Evolutionary conservation across 1,140 invertebrate genomes (phyloP).

Genomic region (Bombus polaris): DNA sequence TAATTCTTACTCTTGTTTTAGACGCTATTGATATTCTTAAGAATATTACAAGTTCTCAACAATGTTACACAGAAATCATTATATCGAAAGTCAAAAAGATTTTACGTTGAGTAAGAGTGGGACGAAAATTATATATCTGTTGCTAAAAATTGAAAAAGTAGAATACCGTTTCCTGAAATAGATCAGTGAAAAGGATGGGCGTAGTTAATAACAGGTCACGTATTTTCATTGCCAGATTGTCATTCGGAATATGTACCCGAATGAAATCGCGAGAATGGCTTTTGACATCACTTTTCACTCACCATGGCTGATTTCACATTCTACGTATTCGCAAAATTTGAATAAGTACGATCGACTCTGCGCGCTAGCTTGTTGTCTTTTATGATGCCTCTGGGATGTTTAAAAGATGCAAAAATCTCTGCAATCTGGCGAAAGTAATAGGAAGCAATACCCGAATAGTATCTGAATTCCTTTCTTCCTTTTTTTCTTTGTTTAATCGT

Average conservation of each 20-base stretch:
- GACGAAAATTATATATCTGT: neutral
- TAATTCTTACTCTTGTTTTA: neutral
- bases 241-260: conserved; percentile 37
- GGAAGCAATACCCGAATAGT: too few species aligned
- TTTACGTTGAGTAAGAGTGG: accelerated
- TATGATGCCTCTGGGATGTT: neutral
- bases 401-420: neutral
- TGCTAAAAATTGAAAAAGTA: too few species aligned
- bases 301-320: conserved; percentile 48
- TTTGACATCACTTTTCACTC: conserved; percentile 59
- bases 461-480: too few species aligned
- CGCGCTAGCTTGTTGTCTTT: neutral
- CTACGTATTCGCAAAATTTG: conserved; percentile 23
- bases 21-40: too few species aligned
- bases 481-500: too few species aligned
- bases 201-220: neutral
- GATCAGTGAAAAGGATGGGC: too few species aligned
- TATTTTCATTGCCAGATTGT: conserved; percentile 13
- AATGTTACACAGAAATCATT: too few species aligned
- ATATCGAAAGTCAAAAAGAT: accelerated
- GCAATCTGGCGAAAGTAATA: too few species aligned
- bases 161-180: neutral
- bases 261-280: neutral
- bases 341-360: conserved; percentile 19
- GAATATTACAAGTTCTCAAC: too few species aligned